A percentile compares a stretch with the other conserved stretches of the same genome.
Evolutionary conservation across 1,140 invertebrate genomes (phyloP).

Genomic region (Drosophila pallidifrons): DNA sequence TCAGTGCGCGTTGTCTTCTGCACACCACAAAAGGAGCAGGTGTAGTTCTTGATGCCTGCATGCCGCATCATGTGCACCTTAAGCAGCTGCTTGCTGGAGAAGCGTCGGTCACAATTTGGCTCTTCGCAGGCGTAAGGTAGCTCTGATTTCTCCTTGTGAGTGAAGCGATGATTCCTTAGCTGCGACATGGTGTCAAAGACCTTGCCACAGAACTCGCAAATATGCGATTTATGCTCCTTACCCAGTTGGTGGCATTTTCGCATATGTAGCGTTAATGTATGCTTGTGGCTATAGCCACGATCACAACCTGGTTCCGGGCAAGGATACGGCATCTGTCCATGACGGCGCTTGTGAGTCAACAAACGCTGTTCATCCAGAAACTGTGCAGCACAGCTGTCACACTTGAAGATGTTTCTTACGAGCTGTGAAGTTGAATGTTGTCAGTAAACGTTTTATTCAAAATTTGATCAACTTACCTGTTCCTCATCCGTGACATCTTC

Average conservation of each 20-base stretch:
- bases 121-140: slow-evolving; percentile 46
- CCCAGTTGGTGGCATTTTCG: slow-evolving; percentile 54
- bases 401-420: slow-evolving; percentile 22
- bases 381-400: slow-evolving; percentile 49
- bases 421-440: background rate
- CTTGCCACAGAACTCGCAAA: slow-evolving; percentile 68
- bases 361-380: slow-evolving; percentile 48
- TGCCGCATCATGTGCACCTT: slow-evolving; percentile 68
- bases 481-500: background rate
- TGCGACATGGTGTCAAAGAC: slow-evolving; percentile 48
- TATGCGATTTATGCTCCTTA: slow-evolving; percentile 45
- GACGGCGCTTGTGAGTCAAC: slow-evolving; percentile 45
- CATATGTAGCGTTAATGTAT: slow-evolving; percentile 49
- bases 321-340: slow-evolving; percentile 53
- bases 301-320: slow-evolving; percentile 49
- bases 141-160: slow-evolving; percentile 44
- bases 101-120: slow-evolving; percentile 41
- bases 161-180: slow-evolving; percentile 57
- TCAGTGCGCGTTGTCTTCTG: slow-evolving; percentile 65
- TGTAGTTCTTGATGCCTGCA: slow-evolving; percentile 65
- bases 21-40: slow-evolving; percentile 60
- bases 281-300: slow-evolving; percentile 58
- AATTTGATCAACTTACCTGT: background rate
- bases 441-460: too few relatives aligned
- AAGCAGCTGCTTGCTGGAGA: slow-evolving; percentile 53